Evolutionary conservation across 2,797 vertebrate genomes (phyloP), one percentile per base, ranked within the genome.

Genomic region (Brotula barbata): DNA sequence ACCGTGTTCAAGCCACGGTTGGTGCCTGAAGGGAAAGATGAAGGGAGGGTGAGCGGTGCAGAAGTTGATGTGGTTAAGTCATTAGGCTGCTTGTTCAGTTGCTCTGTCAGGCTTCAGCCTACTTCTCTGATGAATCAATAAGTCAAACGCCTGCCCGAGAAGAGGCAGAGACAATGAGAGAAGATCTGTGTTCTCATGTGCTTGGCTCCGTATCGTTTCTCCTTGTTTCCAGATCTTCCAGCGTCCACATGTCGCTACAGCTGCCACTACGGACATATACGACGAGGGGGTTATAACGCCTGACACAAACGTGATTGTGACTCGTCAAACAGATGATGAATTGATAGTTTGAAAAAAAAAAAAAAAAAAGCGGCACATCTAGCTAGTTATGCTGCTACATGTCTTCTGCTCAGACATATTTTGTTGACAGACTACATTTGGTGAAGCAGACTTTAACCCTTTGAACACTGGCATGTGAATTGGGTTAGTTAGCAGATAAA

Each of bases 11-110:
- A 80, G 79, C 82, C 77, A 76, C 71, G 55, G 84, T 83, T 82
- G 73, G 80, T 79, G 84, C 85, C 85, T 78, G 77, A 68, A 88
- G 85, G 86, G 77, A 84, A 64, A 75, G 66, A 66, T 70, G 75
- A 60, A 86, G 83, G 83, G 79, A 81, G 85, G 66, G 73, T 72
- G 67, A 81, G 76, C 36, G 19, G 59, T 58, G 57, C 58, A 52
- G 53, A 68, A 71, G 59, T 74, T 89, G 83, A 88, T 89, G 90
- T 85, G 88, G 87, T 89, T 84, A 87, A 88, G 78, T 84, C 85
- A 87, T 86, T 87, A 83, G 71, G 64, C 84, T 77, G 76, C 73
- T 65, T 85, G 81, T 81, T 87, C 45, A 47, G 58, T 73, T 81
- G 71, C 73, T 69, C 59, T 71, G 77, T 82, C 64, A 72, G 65